These are phyloP conservation scores for Puma concolor DNA, from an alignment of 2,113 vertebrate species.

Conservation along the genomic window DNA sequence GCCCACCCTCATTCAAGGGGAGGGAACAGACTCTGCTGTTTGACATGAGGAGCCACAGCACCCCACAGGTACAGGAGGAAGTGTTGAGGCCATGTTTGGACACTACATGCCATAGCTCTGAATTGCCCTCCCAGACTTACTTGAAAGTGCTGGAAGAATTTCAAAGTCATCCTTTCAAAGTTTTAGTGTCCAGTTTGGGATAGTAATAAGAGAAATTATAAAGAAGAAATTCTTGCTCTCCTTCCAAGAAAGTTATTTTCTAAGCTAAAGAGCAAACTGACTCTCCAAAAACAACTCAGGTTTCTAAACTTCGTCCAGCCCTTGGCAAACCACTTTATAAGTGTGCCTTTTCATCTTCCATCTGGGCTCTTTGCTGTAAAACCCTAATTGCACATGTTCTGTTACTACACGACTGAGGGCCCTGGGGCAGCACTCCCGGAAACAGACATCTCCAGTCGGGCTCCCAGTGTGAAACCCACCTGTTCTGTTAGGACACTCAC, in stretches of 20 bases:
- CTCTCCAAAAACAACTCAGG: conserved; percentile 50
- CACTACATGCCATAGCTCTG: neutral
- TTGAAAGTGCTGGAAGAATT: conserved; percentile 49
- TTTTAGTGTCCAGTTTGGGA: conserved; percentile 56
- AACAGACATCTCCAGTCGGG: neutral
- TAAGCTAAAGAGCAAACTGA: conserved; percentile 13
- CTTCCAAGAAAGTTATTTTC: conserved; percentile 53
- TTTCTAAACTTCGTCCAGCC: conserved; percentile 48
- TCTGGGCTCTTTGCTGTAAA: conserved; percentile 31
- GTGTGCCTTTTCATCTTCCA: conserved; percentile 65
- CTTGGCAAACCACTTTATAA: conserved; percentile 33
- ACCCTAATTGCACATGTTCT: conserved; percentile 26
- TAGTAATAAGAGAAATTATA: conserved; percentile 46
- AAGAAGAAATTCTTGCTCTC: conserved; percentile 36
- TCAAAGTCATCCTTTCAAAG: conserved; percentile 51
- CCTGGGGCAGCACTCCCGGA: neutral
- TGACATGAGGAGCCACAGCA: neutral
- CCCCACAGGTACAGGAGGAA: neutral
- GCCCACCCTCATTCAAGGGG: neutral
- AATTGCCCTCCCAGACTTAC: conserved; percentile 44
- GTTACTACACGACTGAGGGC: neutral
- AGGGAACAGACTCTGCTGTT: neutral
- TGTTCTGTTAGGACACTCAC: neutral
- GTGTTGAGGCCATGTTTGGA: neutral
- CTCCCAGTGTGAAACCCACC: neutral